Conservation (phyloP, 1,140 invertebrate species). For the Agrypnia vestita region DNA sequence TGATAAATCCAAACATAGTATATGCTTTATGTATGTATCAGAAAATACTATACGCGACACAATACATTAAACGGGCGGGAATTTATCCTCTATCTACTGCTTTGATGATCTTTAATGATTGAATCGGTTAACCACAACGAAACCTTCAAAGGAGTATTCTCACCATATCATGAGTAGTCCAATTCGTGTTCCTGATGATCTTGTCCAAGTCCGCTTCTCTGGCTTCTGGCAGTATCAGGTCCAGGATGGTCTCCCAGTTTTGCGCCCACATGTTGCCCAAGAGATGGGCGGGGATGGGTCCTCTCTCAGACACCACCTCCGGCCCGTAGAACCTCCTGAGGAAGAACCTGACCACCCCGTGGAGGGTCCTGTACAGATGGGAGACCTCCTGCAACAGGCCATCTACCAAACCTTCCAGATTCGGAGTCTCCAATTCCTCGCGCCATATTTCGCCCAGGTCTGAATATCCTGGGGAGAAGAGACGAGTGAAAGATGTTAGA, state of each 20-base stretch:
- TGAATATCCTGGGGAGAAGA: slow-evolving; percentile 70
- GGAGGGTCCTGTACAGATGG: slow-evolving; percentile 80
- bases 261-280: slow-evolving; percentile 78
- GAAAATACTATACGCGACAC: too few relatives aligned
- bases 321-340: slow-evolving; percentile 65
- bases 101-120: too few relatives aligned
- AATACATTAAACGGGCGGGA: too few relatives aligned
- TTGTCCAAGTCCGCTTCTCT: slow-evolving; percentile 70
- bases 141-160: slow-evolving; percentile 11
- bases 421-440: slow-evolving; percentile 74
- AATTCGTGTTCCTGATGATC: slow-evolving; percentile 72
- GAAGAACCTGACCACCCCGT: slow-evolving; percentile 76
- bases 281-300: slow-evolving; percentile 81
- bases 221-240: slow-evolving; percentile 68
- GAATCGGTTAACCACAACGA: too few relatives aligned
- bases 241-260: slow-evolving; percentile 74
- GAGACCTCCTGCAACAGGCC: slow-evolving; percentile 74
- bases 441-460: slow-evolving; percentile 77
- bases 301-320: slow-evolving; percentile 62
- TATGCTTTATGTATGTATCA: too few relatives aligned
- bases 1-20: too few relatives aligned
- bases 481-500: too few relatives aligned
- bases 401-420: slow-evolving; percentile 72
- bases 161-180: slow-evolving; percentile 76
- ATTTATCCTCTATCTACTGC: too few relatives aligned